Evolutionary conservation across 2,888 invertebrate genomes (phyloP), one percentile per base, ranked within the genome.

Genomic region (Monopis laevigella): DNA sequence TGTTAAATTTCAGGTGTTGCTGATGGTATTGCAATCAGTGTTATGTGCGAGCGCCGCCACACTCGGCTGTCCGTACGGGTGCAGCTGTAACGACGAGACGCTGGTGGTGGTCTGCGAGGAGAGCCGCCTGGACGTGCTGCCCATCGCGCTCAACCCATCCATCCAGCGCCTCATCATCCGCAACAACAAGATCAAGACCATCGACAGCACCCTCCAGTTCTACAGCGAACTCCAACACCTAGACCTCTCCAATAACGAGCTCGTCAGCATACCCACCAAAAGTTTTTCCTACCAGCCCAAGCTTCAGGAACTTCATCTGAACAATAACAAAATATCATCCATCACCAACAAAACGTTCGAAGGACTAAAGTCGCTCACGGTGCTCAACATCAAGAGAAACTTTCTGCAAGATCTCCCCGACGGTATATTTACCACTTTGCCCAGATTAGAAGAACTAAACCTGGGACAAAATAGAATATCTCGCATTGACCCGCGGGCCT

Each of bases 101-200:
- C 86, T 92, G 50, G 89, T 91, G 43, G 95, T 94, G 38, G 88
- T 88, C 51, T 96, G 95, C 72, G 88, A 92, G 53, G 89, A 88
- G 60, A 92, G 92, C 59, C 90, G 90, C 51, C 83, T 96, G 46
- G 93, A 93, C 73, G 92, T 93, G 41, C 86, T 96, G 46, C 95
- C 95, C 46, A 95, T 95, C 56, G 92, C 93, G 2, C 82, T 96
- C 48, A 96, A 96, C 75, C 96, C 96, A 28, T 90, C 92, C 55
- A 92, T 94, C 48, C 91, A 92, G 62, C 84, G 92, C 41, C 85
- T 94, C 55, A 89, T 92, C 52, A 86, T 94, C 47, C 87, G 89
- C 55, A 91, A 90, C 66, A 94, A 93, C 67, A 88, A 89, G 57
- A 93, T 94, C 56, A 92, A 92, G 65, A 92, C 90, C 11, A 90